phyloP scores from a whole-genome alignment of 2,888 invertebrate species.

The Cordilura impudica region DNA sequence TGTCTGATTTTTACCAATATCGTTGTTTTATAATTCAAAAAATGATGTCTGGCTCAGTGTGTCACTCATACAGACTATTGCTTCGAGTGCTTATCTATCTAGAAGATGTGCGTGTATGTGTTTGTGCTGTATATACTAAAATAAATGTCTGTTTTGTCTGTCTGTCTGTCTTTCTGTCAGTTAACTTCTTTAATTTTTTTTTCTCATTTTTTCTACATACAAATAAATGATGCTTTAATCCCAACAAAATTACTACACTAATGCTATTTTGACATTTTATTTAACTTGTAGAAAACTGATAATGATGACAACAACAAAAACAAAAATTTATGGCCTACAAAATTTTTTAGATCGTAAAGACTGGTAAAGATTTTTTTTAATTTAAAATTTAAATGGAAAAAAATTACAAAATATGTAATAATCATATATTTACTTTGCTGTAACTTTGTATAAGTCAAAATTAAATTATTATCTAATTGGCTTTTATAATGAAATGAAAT shows the following conservation, averaged over 20 bases:
- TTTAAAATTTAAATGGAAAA: neutral
- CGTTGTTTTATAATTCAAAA: too few relatives aligned
- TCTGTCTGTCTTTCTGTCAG: constrained; percentile 26
- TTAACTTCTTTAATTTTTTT: constrained; percentile 33
- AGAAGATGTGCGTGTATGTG: neutral
- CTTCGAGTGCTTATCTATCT: constrained; percentile 43
- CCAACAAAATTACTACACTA: constrained; percentile 51
- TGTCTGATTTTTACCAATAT: too few relatives aligned
- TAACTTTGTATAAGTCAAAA: too few relatives aligned
- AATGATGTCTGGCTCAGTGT: too few relatives aligned
- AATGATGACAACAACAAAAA: constrained; percentile 41
- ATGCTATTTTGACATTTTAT: constrained; percentile 52
- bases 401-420: too few relatives aligned
- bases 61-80: constrained; percentile 9
- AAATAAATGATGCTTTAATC: constrained; percentile 47
- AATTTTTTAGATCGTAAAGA: too few relatives aligned
- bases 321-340: constrained; percentile 21
- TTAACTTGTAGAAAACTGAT: constrained; percentile 50
- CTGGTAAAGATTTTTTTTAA: neutral
- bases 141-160: constrained; percentile 9
- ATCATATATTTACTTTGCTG: too few relatives aligned
- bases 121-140: neutral
- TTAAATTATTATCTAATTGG: too few relatives aligned
- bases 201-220: neutral
- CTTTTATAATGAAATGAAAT: too few relatives aligned